phyloP scores from a whole-genome alignment of 2,113 vertebrate species.

The Xiphophorus couchianus region DNA sequence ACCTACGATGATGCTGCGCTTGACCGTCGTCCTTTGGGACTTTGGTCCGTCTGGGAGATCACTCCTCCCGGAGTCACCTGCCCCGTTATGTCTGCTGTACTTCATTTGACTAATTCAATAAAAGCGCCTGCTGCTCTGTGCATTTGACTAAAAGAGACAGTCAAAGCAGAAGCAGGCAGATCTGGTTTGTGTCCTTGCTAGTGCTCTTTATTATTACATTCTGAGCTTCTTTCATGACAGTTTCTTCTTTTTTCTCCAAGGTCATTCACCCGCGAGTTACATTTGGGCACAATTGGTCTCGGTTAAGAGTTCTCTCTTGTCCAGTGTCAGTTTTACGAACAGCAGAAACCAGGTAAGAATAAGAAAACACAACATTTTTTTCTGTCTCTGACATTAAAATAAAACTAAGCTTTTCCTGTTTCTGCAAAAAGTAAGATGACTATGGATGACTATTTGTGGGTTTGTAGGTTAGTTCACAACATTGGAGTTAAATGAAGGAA shows the following conservation, averaged over 20 bases:
- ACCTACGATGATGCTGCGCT: conserved; percentile 37
- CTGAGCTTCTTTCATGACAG: not conserved
- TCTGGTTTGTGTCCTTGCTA: not conserved
- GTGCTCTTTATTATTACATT: not conserved
- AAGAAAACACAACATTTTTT: not conserved
- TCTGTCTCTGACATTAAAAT: not conserved
- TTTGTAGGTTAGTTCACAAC: too few relatives aligned
- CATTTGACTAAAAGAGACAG: conserved; percentile 25
- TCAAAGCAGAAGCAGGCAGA: conserved; percentile 12
- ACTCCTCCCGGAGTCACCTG: conserved; percentile 41
- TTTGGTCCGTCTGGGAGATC: conserved; percentile 37
- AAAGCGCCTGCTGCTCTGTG: conserved; percentile 27
- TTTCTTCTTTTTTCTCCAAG: not conserved
- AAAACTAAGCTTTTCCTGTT: not conserved
- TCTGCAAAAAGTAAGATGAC: not conserved
- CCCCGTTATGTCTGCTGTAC: conserved; percentile 63
- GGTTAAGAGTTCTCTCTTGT: not conserved
- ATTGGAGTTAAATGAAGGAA: too few relatives aligned
- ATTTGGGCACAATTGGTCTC: not conserved
- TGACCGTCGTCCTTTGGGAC: conserved; percentile 24
- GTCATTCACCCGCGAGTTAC: not conserved
- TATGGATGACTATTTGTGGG: too few relatives aligned
- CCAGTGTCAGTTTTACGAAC: not conserved
- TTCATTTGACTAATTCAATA: conserved; percentile 80
- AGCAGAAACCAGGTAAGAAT: not conserved